phyloP scores from a whole-genome alignment of 2,113 vertebrate genomes.

The Eptesicus fuscus region DNA sequence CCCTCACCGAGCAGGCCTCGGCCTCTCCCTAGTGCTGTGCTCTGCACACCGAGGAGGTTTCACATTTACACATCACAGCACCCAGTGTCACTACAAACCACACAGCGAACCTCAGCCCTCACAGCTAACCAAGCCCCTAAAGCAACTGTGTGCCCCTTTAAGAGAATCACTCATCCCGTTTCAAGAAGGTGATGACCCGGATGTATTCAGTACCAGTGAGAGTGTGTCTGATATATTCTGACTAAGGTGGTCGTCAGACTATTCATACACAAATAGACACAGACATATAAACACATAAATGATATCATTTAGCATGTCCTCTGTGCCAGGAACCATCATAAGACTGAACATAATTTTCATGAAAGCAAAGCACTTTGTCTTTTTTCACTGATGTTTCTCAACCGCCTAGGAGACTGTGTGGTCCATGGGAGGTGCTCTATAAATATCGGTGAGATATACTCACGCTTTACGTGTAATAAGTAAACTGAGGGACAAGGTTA shows the following conservation, averaged over 20 bases:
- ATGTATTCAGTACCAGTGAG: background rate
- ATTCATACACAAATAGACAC: background rate
- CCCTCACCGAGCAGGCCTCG: rapidly evolving
- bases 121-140: background rate
- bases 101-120: background rate
- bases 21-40: rapidly evolving
- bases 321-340: background rate
- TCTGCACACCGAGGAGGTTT: background rate
- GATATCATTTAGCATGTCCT: background rate
- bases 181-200: background rate
- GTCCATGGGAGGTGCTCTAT: background rate
- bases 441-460: background rate
- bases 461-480: background rate
- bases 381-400: background rate
- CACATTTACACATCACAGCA: background rate
- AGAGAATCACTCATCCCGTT: background rate
- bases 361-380: background rate
- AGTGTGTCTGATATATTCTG: background rate
- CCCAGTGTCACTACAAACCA: background rate
- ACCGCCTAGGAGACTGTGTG: background rate
- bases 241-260: background rate
- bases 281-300: background rate
- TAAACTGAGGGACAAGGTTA: background rate
- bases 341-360: background rate
- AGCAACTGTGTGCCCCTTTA: background rate